Evolutionary conservation across 2,888 invertebrate species (phyloP), one percentile per base, ranked within the genome.

Genomic region (Phengaris arion): DNA sequence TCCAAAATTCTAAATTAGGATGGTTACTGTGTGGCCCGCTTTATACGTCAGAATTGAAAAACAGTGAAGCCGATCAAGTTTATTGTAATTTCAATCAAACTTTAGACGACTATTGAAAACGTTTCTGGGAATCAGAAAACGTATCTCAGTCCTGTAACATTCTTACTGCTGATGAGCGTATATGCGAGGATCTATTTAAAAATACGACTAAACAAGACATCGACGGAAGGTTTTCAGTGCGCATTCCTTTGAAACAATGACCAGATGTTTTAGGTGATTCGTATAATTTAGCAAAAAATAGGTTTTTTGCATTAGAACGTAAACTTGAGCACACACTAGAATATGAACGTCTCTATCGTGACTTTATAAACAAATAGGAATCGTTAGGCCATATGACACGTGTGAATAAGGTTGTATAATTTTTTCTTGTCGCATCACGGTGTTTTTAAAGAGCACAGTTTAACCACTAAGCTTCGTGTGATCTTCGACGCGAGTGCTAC

Each of bases 1-100:
- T 80, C 57, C 79, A 79, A 74, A 78, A 79, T 52, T 75, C 79
- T 8, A 79, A 76, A 68, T 76, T 79, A 13, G 80, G 80, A 10
- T 80, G 80, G 80, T 74, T 79, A 35, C 59, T 79, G 10, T 76
- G 79, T 6, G 80, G 79, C 15, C 76, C 80, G n/a, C 59, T 59
- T 51, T 22, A 22, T 22, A 22, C 22, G 22, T 22, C 22, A 22
- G 22, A 22, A 22, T 22, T 22, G 22, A 22, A 22, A 22, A 22
- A 1, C 22, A 22, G 22, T 22, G 22, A 22, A 22, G 1, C 22
- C 1, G 22, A 1, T 22, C 22, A 22, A 22, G 22, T 22, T 22
- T 22, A 1, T 22, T 22, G 22, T 22, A 22, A 22, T 22, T 22
- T 1, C 22, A 22, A 22, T 22, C 22, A 22, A 22, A 22, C n/a